phyloP scores from a whole-genome alignment of 2,888 invertebrate genomes.

The Myopa testacea region DNA sequence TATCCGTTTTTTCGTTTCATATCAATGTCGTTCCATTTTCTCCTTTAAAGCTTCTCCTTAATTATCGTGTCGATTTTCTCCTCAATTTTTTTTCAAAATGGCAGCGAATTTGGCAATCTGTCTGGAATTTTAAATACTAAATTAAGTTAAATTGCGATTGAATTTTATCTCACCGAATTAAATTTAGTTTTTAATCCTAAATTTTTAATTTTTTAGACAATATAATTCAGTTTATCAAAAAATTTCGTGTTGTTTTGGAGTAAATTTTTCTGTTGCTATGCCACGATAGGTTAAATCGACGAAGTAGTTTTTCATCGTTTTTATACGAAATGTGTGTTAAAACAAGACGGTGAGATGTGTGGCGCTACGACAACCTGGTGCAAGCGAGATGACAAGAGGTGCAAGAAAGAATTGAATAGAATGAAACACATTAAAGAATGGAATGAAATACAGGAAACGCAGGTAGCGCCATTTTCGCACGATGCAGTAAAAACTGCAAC shows the following conservation, averaged over 20 bases:
- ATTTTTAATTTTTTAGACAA: too few species aligned
- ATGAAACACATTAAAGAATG: conserved; percentile 28
- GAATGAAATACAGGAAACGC: conserved; percentile 11
- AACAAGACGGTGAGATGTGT: conserved; percentile 18
- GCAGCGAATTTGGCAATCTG: too few species aligned
- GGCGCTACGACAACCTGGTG: not conserved
- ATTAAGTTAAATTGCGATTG: too few species aligned
- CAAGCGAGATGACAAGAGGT: conserved; percentile 20
- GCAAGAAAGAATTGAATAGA: conserved; percentile 28
- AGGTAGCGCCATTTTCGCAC: conserved; percentile 14
- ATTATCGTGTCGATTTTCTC: too few species aligned
- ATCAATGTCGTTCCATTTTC: too few species aligned
- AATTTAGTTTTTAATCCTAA: too few species aligned
- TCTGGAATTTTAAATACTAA: too few species aligned
- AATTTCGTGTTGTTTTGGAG: conserved; percentile 34
- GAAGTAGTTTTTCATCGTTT: conserved; percentile 39
- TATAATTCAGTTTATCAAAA: too few species aligned
- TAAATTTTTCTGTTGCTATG: conserved; percentile 43
- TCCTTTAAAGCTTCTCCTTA: too few species aligned
- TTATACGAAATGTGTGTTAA: conserved; percentile 36
- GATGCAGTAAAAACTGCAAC: conserved; percentile 6
- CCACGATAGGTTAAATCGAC: conserved; percentile 39
- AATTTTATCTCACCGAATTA: too few species aligned
- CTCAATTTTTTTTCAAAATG: too few species aligned
- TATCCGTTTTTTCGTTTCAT: too few species aligned